phyloP scores from a whole-genome alignment of 2,797 vertebrate species.

The Petrocephalus schoutedeni region DNA sequence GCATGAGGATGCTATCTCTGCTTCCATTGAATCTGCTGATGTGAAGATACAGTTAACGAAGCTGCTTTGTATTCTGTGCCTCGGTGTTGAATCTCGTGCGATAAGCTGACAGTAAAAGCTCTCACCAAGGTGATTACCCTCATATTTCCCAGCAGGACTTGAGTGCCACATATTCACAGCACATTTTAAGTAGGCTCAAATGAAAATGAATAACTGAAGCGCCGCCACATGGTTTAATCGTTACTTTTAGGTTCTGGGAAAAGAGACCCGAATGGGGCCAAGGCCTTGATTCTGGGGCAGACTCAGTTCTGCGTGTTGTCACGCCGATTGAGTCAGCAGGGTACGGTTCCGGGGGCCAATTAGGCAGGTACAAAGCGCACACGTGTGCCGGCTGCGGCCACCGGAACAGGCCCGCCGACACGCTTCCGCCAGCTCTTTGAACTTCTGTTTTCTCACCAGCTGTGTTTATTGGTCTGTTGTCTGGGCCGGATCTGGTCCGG shows the following conservation, averaged over 20 bases:
- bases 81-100: background rate
- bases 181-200: background rate
- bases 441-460: background rate
- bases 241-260: background rate
- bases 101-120: background rate
- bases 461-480: conserved; percentile 4
- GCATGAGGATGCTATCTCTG: background rate
- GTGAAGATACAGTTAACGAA: background rate
- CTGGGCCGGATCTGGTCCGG: background rate
- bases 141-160: background rate
- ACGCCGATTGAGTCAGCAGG: background rate
- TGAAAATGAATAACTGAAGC: background rate
- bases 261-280: too few species aligned
- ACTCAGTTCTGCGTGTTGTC: background rate
- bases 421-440: background rate
- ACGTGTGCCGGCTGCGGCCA: background rate
- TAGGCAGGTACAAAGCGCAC: background rate
- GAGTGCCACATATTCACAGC: background rate
- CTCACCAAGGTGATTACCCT: background rate
- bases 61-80: background rate
- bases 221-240: background rate
- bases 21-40: background rate
- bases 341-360: background rate
- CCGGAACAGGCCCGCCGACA: background rate
- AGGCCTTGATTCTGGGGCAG: background rate